Conservation (phyloP, 2,797 vertebrate genomes). For the Pseudocheirus occidentalis region DNA sequence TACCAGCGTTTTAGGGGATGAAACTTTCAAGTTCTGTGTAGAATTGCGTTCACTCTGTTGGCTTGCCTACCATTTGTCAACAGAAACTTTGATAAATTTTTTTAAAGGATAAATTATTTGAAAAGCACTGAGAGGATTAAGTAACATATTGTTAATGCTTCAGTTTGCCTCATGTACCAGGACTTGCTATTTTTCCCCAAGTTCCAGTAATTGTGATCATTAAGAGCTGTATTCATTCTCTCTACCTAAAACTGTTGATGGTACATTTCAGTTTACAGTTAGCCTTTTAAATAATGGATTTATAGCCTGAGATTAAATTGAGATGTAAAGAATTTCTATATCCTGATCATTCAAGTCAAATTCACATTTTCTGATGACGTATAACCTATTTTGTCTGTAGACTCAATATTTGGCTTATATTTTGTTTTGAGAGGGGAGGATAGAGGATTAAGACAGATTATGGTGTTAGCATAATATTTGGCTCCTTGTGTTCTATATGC, state of each 20-base stretch:
- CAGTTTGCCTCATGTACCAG: background rate
- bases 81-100: background rate
- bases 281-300: background rate
- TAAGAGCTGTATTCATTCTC: background rate
- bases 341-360: background rate
- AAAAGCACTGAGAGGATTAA: background rate
- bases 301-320: background rate
- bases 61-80: background rate
- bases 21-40: background rate
- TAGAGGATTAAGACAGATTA: slow-evolving; percentile 85
- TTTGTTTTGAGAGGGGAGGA: slow-evolving; percentile 70
- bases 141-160: background rate
- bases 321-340: background rate
- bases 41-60: background rate
- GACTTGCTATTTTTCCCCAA: slow-evolving; percentile 17
- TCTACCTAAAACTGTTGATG: slow-evolving; percentile 41
- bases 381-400: slow-evolving; percentile 57
- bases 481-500: slow-evolving; percentile 80
- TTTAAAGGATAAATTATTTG: background rate
- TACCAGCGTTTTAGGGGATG: background rate
- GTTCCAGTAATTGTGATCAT: slow-evolving; percentile 1
- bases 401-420: slow-evolving; percentile 73
- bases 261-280: slow-evolving; percentile 16
- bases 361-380: slow-evolving; percentile 39
- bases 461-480: slow-evolving; percentile 80